Evolutionary conservation across 2,113 vertebrate species (phyloP), one percentile per base, ranked within the genome.

Genomic region (Otis tarda): DNA sequence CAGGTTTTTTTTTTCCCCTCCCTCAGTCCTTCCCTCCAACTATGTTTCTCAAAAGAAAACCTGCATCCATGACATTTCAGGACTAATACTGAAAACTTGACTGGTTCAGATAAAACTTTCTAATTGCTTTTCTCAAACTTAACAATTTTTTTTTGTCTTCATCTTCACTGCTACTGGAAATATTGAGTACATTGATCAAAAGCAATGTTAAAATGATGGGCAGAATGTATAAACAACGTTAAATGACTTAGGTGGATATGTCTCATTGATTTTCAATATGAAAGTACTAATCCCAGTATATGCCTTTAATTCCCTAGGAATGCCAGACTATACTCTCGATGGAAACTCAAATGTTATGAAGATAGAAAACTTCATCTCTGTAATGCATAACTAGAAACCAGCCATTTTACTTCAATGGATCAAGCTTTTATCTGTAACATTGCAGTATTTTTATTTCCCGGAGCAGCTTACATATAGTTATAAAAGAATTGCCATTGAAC

Each of bases 401-500:
- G 5, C 2, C 61, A 63, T 77, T 87, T 69, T 75, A 28, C 17
- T 81, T 64, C 43, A 67, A 11, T 52, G 20, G 15, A 71, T 56
- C 0, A 1, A 56, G 9, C 35, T 90, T 84, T 86, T 76, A 37
- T 55, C 20, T 47, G 25, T 33, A 75, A 37, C 5, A 37, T 0
- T 43, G 28, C 56, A 70, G 25, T 35, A 82, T 81, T 79, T 85
- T 85, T 79, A 45, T 95, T 88, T 92, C n/a, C 45, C 39, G 64
- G 43, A 76, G 25, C 15, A 71, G 9, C 5, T 59, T 59, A 41
- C 7, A 27, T 35, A 64, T 2, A 65, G 16, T 60, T 60, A 64
- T n/a, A 61, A 88, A 77, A 84, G 2, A 69, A 43, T 30, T 73
- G 23, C 18, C 10, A 31, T 15, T 55, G 79, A 90, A 77, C 18